phyloP scores from a whole-genome alignment of 2,113 vertebrate genomes.

The Pandion haliaetus region DNA sequence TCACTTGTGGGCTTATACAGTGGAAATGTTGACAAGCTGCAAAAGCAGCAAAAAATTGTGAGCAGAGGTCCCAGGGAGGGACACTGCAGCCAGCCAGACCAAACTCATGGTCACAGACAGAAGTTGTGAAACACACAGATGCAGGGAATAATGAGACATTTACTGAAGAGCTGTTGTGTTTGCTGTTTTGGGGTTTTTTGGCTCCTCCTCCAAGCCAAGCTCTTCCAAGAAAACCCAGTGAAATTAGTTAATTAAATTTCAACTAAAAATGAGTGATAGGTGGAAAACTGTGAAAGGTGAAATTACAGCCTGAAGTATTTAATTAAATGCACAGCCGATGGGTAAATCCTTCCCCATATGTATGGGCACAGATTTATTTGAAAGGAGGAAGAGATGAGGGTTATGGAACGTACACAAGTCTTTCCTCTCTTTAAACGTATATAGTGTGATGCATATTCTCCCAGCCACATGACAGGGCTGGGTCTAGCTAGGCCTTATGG shows the following conservation, averaged over 20 bases:
- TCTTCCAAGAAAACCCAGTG: not conserved
- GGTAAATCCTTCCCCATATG: not conserved
- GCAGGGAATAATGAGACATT: not conserved
- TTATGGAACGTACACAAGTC: not conserved
- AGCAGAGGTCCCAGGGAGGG: not conserved
- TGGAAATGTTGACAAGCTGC: not conserved
- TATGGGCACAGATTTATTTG: not conserved
- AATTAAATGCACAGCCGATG: not conserved
- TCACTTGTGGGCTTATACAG: not conserved
- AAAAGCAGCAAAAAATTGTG: not conserved
- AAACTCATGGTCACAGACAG: not conserved
- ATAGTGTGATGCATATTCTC: not conserved
- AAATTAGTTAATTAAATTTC: not conserved
- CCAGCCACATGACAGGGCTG: not conserved
- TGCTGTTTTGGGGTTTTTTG: not conserved
- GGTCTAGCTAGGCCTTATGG: not conserved
- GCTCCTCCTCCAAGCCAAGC: not conserved
- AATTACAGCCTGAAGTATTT: not conserved
- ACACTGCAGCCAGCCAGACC: not conserved
- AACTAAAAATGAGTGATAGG: not conserved
- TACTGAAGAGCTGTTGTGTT: not conserved
- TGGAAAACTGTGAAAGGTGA: not conserved
- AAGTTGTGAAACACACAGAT: not conserved
- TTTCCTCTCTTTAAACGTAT: not conserved
- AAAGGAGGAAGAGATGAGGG: not conserved